Evolutionary conservation across 53 echinoderm and acorn worm genomes (phyloP), one percentile per base, ranked within the genome.

Genomic region (Temnopleurus reevesii): DNA sequence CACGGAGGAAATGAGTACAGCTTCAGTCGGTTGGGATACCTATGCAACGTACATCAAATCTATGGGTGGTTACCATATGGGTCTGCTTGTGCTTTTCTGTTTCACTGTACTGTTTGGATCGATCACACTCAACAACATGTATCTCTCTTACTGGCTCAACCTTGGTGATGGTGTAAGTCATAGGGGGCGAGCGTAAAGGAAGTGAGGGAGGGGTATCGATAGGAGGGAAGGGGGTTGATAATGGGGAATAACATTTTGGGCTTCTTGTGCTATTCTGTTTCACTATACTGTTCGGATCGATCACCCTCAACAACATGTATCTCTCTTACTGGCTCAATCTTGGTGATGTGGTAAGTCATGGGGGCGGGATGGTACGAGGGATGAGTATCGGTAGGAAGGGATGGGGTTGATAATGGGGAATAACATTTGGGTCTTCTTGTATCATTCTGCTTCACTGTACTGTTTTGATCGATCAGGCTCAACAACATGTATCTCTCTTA

Each of bases 131-230:
- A 95, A 95, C 76, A 95, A 95, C 45, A 92, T 89, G 90, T 98
- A 93, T 93, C 95, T 98, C 7, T 92, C 93, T 57, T 93, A 77
- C 83, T 98, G 99, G 99, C 93, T 98, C 7, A 90, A 91, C 63
- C 90, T 93, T 63, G 95, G 93, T 12, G 89, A 93, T 47, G 96
- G 96, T 28, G 93, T 93, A 93, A 66, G 89, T 65, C 44, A 23
- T 8, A 5, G 23, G 5, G 23, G 23, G 5, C 15, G 18, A 18
- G 0, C 2, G 21, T 56, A 56, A 8, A 24, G 21, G 4, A 23
- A 56, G 56, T n/a, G 56, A 49, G 12, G 13, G 17, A 17, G 49
- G 49, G 9, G 49, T 49, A 12, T n/a, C n/a, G n/a, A 17, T 7
- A 49, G 49, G 49, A n/a, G n/a, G 49, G 49, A 17, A 49, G 49